Evolutionary conservation across 2,797 vertebrate species (phyloP).

Genomic region (Falco naumanni): DNA sequence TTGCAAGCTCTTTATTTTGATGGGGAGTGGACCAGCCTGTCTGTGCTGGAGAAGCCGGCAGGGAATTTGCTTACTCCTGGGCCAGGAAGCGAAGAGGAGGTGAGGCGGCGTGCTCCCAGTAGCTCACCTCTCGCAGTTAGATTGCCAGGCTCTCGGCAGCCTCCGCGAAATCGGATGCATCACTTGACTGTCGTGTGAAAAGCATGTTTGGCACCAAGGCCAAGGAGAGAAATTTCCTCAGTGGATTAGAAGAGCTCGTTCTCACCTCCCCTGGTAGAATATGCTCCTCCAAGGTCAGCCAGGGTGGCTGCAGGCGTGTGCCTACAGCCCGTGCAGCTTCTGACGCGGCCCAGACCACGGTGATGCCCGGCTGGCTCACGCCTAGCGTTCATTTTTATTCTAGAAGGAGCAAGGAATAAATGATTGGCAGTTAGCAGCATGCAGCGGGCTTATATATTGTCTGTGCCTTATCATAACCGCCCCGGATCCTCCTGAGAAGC

Average conservation of each 20-base stretch:
- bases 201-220: rapidly evolving
- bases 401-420: neutral
- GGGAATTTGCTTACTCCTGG: neutral
- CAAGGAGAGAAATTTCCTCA: neutral
- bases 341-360: rapidly evolving
- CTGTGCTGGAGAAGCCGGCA: neutral
- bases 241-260: neutral
- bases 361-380: rapidly evolving
- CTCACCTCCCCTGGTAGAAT: neutral
- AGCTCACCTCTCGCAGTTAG: neutral
- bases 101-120: neutral
- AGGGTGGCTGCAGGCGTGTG: neutral
- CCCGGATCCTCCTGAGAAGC: neutral
- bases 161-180: neutral
- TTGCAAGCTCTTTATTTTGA: neutral
- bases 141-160: neutral
- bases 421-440: neutral
- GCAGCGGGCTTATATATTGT: neutral
- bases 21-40: neutral
- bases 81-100: neutral
- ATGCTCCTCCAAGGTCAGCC: neutral
- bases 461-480: neutral
- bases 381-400: neutral
- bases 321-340: neutral
- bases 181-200: neutral